Base-by-base conservation (phyloP, 2,888 invertebrate genomes). In the Timema cristinae region DNA sequence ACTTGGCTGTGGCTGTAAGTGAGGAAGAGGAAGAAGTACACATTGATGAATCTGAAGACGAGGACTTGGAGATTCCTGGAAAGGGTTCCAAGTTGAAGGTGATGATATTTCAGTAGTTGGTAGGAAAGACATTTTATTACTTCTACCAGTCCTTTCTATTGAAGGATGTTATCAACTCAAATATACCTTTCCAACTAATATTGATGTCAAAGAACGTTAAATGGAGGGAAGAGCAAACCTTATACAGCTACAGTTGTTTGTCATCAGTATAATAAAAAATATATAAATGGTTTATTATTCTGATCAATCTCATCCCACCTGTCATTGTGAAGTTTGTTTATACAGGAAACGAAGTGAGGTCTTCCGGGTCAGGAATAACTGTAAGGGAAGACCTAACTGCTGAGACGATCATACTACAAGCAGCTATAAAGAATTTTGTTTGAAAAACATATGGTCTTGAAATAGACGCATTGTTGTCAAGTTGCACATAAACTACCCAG, bases 261-360 rank as follows among this genome's bases (percentile, higher is more conserved):
- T 15, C 16, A 7, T 13, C n/a, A 56, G 16, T 56, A 15, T 11
- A 13, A 6, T 15, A 7, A 11, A 56, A 56, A 13, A 56, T 6
- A 15, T 56, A 10, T 56, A 2, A 13, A 7, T 13, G 16, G 16
- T 56, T 11, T 10, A 10, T 56, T 56, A n/a, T 13, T 56, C 56
- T 56, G 56, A 56, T 56, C 56, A 56, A 56, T 56, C 56, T 56
- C 56, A 56, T 7, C 56, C 56, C 56, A 56, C 16, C 13, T 13
- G 6, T 32, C 32, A 32, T 32, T 32, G 32, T 32, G 32, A 32
- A 32, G 32, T 32, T 32, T 32, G 1, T 32, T 32, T 32, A 32
- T 32, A 32, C 32, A 32, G 32, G 32, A 32, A 32, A 32, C 32
- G 32, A 32, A 32, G 4, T 32, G 32, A 32, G 32, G 32, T 32